These are phyloP conservation scores for Battus philenor DNA, from an alignment of 1,140 invertebrate genomes.

Conservation along the genomic window DNA sequence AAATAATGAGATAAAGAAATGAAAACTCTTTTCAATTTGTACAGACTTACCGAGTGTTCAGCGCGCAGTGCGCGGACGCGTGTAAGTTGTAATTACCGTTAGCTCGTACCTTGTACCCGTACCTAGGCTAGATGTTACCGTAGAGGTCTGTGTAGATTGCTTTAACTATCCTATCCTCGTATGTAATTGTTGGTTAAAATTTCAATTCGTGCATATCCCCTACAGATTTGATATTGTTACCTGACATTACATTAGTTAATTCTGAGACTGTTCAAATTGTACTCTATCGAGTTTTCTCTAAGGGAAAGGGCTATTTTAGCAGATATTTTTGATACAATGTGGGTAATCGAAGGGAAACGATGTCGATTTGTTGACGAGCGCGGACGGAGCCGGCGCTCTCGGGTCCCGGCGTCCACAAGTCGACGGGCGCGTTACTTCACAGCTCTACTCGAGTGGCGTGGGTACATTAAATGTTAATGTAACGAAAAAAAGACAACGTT, in stretches of 20 bases:
- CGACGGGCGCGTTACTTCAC: constrained; percentile 38
- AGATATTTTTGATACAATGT: constrained; percentile 75
- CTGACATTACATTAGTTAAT: constrained; percentile 75
- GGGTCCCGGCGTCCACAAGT: constrained; percentile 32
- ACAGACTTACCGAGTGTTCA: constrained; percentile 54
- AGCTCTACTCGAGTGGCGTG: constrained; percentile 57
- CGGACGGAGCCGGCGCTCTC: constrained; percentile 23
- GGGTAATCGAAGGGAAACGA: constrained; percentile 70
- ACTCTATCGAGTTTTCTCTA: constrained; percentile 72
- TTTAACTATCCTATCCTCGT: constrained; percentile 57
- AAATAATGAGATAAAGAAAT: constrained; percentile 30
- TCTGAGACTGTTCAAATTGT: constrained; percentile 73
- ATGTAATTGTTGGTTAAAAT: constrained; percentile 65
- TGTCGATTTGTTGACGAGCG: constrained; percentile 49
- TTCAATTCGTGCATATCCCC: constrained; percentile 71
- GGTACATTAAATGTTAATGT: constrained; percentile 67
- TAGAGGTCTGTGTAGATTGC: constrained; percentile 63
- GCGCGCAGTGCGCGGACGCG: constrained; percentile 42
- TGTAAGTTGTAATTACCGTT: constrained; percentile 47
- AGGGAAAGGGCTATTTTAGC: constrained; percentile 73
- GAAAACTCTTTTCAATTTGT: constrained; percentile 51
- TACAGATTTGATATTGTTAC: constrained; percentile 71
- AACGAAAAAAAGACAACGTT: constrained; percentile 70
- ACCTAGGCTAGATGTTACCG: constrained; percentile 59
- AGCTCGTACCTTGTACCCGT: constrained; percentile 38